Conservation (phyloP, 2,888 invertebrate species). For the Clusia tigrina region DNA sequence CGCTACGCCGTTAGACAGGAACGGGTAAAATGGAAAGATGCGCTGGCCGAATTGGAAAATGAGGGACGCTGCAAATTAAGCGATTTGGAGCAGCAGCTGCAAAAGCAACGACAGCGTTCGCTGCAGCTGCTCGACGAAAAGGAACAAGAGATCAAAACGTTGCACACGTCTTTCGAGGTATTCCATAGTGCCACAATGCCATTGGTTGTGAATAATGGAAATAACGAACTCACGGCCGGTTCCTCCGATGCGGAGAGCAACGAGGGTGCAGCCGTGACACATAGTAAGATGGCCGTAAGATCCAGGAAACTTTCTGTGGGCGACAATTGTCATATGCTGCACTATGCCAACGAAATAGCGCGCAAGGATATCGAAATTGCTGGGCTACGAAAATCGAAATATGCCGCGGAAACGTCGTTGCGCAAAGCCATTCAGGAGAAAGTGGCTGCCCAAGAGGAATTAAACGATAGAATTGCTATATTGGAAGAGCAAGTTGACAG, state of each 20-base stretch:
- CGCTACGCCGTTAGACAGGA: constrained; percentile 66
- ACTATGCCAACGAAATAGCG: constrained; percentile 84
- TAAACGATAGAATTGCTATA: constrained; percentile 64
- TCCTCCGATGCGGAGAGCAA: constrained; percentile 51
- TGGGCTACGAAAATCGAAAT: constrained; percentile 75
- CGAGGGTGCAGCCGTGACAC: constrained; percentile 33
- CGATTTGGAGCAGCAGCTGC: constrained; percentile 75
- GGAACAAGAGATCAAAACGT: constrained; percentile 74
- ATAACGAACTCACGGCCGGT: constrained; percentile 22
- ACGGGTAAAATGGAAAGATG: constrained; percentile 57
- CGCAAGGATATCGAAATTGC: constrained; percentile 81
- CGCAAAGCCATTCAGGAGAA: constrained; percentile 69
- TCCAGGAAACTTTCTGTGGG: constrained; percentile 60
- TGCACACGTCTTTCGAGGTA: constrained; percentile 69
- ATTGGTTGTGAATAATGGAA: constrained; percentile 21
- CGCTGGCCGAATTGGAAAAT: constrained; percentile 62
- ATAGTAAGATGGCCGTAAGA: constrained; percentile 33
- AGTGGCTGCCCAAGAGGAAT: constrained; percentile 68
- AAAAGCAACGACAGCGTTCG: constrained; percentile 82
- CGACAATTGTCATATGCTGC: constrained; percentile 79
- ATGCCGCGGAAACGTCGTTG: constrained; percentile 68
- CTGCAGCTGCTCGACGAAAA: constrained; percentile 81
- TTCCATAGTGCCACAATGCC: constrained; percentile 48
- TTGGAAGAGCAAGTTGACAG: constrained; percentile 73
- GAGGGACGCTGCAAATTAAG: constrained; percentile 67